A percentile compares a stretch with the other conserved stretches of the same genome.
Conservation (phyloP, 2,113 vertebrate species). For the Petrocephalus microphthalmus region DNA sequence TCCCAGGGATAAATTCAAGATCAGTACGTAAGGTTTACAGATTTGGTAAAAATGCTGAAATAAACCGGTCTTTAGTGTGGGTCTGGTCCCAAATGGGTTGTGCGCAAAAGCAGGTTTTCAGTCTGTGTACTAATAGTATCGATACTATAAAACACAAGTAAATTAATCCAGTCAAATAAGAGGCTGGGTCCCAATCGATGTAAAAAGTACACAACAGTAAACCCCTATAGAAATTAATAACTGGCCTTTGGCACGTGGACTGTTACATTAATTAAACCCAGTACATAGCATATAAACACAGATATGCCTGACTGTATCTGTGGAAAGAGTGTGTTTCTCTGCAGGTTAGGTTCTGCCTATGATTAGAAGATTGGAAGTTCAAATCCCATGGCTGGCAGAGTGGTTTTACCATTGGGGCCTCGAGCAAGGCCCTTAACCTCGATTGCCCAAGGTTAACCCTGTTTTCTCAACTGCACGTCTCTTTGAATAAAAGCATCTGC, state of each 20-base stretch:
- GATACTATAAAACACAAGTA: neutral
- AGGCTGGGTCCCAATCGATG: neutral
- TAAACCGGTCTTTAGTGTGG: neutral
- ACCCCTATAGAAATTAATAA: neutral
- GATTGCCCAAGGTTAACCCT: neutral
- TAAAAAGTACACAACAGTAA: neutral
- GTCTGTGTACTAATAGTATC: neutral
- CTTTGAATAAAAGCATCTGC: neutral
- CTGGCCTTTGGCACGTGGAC: neutral
- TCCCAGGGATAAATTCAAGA: too few relatives aligned
- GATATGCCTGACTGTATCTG: neutral
- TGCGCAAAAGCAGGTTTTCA: neutral
- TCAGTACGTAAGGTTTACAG: too few relatives aligned
- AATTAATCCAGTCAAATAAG: neutral
- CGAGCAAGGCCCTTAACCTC: neutral
- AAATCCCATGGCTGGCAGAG: neutral
- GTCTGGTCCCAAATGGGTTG: neutral
- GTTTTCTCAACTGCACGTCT: neutral
- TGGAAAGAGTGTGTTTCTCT: neutral
- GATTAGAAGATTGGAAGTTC: neutral
- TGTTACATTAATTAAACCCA: neutral
- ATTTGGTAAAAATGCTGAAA: neutral
- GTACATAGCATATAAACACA: neutral
- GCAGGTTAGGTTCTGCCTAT: neutral
- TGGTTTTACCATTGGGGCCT: neutral